Percentiles rank a stretch among this genome's conserved stretches.
phyloP scores from a whole-genome alignment of 2,888 invertebrate genomes.

The Oscheius sp. region DNA sequence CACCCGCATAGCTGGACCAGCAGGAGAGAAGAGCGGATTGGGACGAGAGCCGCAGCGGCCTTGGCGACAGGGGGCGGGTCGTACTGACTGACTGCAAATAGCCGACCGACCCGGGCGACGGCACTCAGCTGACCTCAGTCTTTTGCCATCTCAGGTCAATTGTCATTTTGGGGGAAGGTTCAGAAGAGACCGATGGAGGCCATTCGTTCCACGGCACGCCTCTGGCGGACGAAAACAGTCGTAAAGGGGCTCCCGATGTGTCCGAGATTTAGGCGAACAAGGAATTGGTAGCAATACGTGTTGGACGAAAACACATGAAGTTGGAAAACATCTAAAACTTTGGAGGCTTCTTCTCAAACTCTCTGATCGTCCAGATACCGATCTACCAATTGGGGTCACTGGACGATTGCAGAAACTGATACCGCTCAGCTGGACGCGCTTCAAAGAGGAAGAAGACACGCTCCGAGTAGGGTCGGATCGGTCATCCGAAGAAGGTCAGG shows the following conservation, averaged over 20 bases:
- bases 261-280: too few relatives aligned
- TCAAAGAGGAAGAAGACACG: neutral
- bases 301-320: too few relatives aligned
- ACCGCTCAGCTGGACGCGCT: conserved; percentile 19
- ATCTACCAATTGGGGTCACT: conserved; percentile 28
- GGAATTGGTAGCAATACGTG: too few relatives aligned
- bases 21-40: conserved; percentile 1
- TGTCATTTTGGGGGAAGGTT: neutral
- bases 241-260: neutral
- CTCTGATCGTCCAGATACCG: conserved; percentile 1
- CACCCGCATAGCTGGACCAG: conserved; percentile 26
- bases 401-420: conserved; percentile 12
- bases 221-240: conserved; percentile 4
- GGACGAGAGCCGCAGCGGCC: conserved; percentile 37
- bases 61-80: conserved; percentile 34
- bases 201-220: neutral
- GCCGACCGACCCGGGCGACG: conserved; percentile 21
- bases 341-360: too few relatives aligned
- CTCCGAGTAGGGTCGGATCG: too few relatives aligned
- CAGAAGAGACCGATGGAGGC: neutral
- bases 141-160: conserved; percentile 28
- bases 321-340: too few relatives aligned
- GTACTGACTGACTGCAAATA: conserved; percentile 30
- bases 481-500: too few relatives aligned
- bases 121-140: conserved; percentile 24